Percentiles rank a stretch among this genome's conserved stretches.
Conservation (phyloP, 2,888 invertebrate species). For the Malacosoma neustria region DNA sequence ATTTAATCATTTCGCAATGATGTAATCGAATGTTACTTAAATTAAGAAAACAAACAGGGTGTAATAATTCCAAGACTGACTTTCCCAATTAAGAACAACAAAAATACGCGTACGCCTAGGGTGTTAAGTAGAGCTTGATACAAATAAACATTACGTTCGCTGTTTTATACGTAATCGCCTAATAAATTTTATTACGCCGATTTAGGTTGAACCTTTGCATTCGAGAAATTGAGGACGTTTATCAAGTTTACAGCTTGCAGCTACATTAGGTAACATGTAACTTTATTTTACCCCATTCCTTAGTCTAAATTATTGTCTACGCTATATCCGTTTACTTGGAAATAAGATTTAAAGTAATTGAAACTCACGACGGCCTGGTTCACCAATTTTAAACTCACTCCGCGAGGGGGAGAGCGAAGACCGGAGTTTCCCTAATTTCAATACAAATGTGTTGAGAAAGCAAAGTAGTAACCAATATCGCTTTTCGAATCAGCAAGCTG, state of each 20-base stretch:
- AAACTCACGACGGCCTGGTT: no score
- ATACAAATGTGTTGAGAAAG: no score
- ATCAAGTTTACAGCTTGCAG: neutral
- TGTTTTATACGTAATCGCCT: conserved; percentile 28
- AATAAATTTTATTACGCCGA: conserved; percentile 21
- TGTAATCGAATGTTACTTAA: no score
- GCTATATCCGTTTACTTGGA: no score
- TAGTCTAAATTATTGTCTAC: no score
- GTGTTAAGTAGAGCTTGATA: conserved; percentile 47
- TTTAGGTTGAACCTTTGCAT: conserved; percentile 12
- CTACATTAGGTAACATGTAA: neutral
- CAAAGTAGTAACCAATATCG: no score
- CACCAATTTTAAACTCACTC: no score
- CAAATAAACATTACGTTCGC: conserved; percentile 32
- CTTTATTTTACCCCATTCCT: neutral
- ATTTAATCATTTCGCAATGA: no score
- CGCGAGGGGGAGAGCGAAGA: no score
- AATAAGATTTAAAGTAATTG: no score
- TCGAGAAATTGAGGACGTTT: neutral
- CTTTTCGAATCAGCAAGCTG: no score
- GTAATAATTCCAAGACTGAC: conserved; percentile 20
- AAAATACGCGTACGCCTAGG: conserved; percentile 24
- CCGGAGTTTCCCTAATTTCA: no score
- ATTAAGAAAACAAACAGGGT: conserved; percentile 26
- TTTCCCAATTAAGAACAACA: conserved; percentile 35